phyloP scores from a whole-genome alignment of 2,888 invertebrate genomes.

The Antheraea assamensis region DNA sequence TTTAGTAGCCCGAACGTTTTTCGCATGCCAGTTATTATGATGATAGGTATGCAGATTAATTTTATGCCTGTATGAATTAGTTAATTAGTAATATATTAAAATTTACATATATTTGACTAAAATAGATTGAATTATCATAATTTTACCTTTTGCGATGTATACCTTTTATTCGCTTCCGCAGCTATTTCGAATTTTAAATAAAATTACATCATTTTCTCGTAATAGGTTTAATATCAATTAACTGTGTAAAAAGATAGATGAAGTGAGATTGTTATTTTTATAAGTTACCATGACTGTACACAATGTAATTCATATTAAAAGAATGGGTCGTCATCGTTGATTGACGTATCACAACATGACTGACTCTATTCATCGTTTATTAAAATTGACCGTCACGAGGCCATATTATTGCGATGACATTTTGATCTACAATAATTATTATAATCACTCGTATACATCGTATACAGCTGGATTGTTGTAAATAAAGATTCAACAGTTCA shows the following conservation, averaged over 20 bases:
- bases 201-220: background rate
- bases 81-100: no score
- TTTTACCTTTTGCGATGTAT: no score
- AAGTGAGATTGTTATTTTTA: background rate
- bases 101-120: no score
- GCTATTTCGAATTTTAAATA: no score
- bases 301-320: background rate
- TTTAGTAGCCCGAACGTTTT: no score
- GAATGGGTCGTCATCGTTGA: constrained; percentile 26
- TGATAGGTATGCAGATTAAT: no score
- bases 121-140: no score
- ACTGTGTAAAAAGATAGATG: background rate
- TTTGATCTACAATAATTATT: constrained; percentile 27
- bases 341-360: constrained; percentile 11
- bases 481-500: constrained; percentile 3
- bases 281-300: background rate
- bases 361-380: constrained; percentile 31
- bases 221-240: background rate
- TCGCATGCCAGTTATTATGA: no score
- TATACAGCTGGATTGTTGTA: constrained; percentile 19
- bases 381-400: constrained; percentile 29
- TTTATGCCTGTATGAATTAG: no score
- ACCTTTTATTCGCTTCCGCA: no score
- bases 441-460: constrained; percentile 36
- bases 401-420: constrained; percentile 36